Conservation (phyloP, 2,888 invertebrate genomes). For the Netelia virgata region DNA sequence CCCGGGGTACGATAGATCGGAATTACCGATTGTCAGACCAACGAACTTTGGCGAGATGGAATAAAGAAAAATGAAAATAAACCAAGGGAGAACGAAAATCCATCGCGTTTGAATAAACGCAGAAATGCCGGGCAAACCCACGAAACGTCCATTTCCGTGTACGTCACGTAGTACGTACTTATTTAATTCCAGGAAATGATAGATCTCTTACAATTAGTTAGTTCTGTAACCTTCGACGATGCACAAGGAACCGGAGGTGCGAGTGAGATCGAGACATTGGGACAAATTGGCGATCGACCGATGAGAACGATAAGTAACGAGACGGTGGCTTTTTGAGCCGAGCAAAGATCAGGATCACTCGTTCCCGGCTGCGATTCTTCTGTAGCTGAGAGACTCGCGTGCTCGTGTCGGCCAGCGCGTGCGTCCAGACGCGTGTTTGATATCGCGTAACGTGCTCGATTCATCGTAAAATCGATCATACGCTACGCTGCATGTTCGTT, state of each 20-base stretch:
- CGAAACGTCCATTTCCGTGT: too few relatives aligned
- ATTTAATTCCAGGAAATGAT: too few relatives aligned
- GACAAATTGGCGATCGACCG: slow-evolving; percentile 25
- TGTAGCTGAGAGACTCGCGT: not conserved
- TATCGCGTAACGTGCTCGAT: too few relatives aligned
- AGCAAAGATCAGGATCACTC: slow-evolving; percentile 51
- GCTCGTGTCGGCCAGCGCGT: slow-evolving; percentile 1
- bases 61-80: too few relatives aligned
- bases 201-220: too few relatives aligned
- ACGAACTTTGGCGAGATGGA: not conserved
- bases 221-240: not conserved
- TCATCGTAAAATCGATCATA: slow-evolving; percentile 60
- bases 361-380: slow-evolving; percentile 2
- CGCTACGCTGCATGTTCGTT: not conserved
- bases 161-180: too few relatives aligned
- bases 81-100: too few relatives aligned
- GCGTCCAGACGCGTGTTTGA: too few relatives aligned
- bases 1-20: not conserved
- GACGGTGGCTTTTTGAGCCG: slow-evolving; percentile 8
- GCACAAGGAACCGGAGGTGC: not conserved
- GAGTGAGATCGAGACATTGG: slow-evolving; percentile 22
- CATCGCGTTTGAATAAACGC: too few relatives aligned
- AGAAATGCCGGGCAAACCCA: too few relatives aligned
- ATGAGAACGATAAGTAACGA: slow-evolving; percentile 35
- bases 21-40: slow-evolving; percentile 13